Evolutionary conservation across 1,140 invertebrate species (phyloP).

Genomic region (Pseudomyrmex dendroicus): DNA sequence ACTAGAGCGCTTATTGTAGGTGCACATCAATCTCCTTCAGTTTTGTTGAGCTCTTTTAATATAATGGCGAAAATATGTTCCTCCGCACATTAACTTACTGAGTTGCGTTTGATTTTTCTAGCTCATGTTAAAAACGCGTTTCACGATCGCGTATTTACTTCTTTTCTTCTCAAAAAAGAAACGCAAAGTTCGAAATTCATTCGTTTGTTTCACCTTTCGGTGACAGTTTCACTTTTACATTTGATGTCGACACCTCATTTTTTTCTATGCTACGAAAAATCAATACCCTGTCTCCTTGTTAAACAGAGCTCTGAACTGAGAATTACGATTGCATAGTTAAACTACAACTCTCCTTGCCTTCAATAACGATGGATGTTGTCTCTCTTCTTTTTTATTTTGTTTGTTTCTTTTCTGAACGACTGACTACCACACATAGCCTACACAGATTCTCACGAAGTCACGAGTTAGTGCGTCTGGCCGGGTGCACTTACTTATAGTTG

Average conservation of each 20-base stretch:
- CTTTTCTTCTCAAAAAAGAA: slow-evolving; percentile 15
- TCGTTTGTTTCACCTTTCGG: slow-evolving; percentile 22
- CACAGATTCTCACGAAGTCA: slow-evolving; percentile 30
- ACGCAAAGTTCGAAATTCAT: slow-evolving; percentile 31
- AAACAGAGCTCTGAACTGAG: slow-evolving; percentile 59
- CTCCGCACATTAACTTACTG: slow-evolving; percentile 9
- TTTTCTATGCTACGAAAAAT: slow-evolving; percentile 28
- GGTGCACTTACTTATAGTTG: slow-evolving; percentile 36
- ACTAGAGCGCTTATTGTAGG: slow-evolving; percentile 48
- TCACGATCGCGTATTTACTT: slow-evolving; percentile 56
- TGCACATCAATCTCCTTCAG: slow-evolving; percentile 49
- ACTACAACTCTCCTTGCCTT: slow-evolving; percentile 15
- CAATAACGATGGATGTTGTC: slow-evolving; percentile 20
- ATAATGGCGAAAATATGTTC: slow-evolving; percentile 34
- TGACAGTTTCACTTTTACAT: slow-evolving; percentile 24
- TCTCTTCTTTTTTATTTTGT: background rate
- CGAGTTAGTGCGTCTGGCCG: slow-evolving; percentile 46
- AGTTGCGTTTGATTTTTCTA: slow-evolving; percentile 56
- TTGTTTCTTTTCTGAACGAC: slow-evolving; percentile 11
- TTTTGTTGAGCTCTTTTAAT: slow-evolving; percentile 50
- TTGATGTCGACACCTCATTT: slow-evolving; percentile 15
- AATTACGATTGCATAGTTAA: slow-evolving; percentile 51
- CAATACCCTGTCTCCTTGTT: slow-evolving; percentile 71
- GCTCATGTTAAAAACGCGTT: slow-evolving; percentile 69
- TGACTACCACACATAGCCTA: slow-evolving; percentile 15